Conservation (phyloP, 1,140 invertebrate genomes). For the Anastrepha obliqua region DNA sequence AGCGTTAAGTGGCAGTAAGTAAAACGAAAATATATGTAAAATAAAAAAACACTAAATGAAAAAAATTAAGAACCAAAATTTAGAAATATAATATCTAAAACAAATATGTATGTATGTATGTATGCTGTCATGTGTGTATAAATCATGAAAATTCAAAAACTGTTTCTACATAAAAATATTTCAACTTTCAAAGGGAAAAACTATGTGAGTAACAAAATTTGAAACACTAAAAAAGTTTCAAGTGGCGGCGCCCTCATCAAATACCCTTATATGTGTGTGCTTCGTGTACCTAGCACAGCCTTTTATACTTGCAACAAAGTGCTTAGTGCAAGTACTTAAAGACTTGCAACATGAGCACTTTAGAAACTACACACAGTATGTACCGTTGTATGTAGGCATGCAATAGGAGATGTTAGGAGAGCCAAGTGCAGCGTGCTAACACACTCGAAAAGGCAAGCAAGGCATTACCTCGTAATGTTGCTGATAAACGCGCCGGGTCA, state of each 20-base stretch:
- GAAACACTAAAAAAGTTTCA: conserved; percentile 13
- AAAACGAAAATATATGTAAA: neutral
- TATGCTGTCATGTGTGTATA: too few species aligned
- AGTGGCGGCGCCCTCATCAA: conserved; percentile 33
- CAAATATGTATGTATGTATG: too few species aligned
- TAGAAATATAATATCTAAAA: too few species aligned
- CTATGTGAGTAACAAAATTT: neutral
- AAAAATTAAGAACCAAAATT: too few species aligned
- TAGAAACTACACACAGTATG: conserved; percentile 11
- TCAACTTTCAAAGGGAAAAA: neutral
- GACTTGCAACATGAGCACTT: conserved; percentile 48
- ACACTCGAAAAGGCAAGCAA: neutral
- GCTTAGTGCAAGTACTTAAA: conserved; percentile 15
- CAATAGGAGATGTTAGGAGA: conserved; percentile 1
- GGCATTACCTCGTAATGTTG: neutral
- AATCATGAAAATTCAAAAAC: neutral
- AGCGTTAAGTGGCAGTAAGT: conserved; percentile 17
- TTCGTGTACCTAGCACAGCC: neutral
- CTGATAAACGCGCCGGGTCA: conserved; percentile 31
- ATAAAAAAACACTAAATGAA: neutral
- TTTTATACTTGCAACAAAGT: neutral
- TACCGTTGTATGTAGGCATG: neutral
- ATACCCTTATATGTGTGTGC: neutral
- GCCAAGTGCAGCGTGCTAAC: neutral
- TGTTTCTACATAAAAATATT: neutral